These are phyloP conservation scores for Caenorhabditis wallacei DNA, from an alignment of 2,888 invertebrate genomes.

Conservation along the genomic window DNA sequence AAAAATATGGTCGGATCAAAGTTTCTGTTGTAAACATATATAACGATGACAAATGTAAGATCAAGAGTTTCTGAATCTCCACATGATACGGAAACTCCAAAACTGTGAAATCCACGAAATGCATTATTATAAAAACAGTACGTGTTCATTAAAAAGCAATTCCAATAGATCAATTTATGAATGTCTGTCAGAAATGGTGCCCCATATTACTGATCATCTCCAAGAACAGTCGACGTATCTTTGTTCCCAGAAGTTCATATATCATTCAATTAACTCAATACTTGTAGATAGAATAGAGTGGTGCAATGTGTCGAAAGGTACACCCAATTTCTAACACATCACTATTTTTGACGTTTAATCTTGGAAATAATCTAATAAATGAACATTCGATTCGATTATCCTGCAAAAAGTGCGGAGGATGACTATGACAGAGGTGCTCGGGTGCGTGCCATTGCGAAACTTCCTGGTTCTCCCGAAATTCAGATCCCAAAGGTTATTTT, in stretches of 20 bases:
- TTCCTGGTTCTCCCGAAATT: slow-evolving; percentile 6
- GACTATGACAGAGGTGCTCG: neutral
- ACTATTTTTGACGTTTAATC: slow-evolving; percentile 29
- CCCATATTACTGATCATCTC: neutral
- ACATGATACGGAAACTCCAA: too few relatives aligned
- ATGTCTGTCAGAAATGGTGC: too few relatives aligned
- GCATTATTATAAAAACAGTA: too few relatives aligned
- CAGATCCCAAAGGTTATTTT: neutral
- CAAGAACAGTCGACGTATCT: neutral
- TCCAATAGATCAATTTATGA: too few relatives aligned
- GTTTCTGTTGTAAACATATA: neutral
- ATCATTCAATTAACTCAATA: slow-evolving; percentile 13
- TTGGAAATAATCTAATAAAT: slow-evolving; percentile 9
- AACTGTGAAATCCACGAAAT: too few relatives aligned
- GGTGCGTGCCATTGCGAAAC: neutral
- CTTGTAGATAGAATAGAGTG: neutral
- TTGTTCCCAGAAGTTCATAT: slow-evolving; percentile 18
- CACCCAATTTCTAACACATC: slow-evolving; percentile 20
- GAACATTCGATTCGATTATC: neutral
- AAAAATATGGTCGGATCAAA: slow-evolving; percentile 7
- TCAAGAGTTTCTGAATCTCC: neutral
- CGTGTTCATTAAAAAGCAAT: too few relatives aligned
- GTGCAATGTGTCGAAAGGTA: slow-evolving; percentile 9
- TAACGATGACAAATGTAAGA: neutral
- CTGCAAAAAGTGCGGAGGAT: slow-evolving; percentile 32